Base-by-base conservation (phyloP, 2,113 vertebrate genomes). In the Nycticorax nycticorax region DNA sequence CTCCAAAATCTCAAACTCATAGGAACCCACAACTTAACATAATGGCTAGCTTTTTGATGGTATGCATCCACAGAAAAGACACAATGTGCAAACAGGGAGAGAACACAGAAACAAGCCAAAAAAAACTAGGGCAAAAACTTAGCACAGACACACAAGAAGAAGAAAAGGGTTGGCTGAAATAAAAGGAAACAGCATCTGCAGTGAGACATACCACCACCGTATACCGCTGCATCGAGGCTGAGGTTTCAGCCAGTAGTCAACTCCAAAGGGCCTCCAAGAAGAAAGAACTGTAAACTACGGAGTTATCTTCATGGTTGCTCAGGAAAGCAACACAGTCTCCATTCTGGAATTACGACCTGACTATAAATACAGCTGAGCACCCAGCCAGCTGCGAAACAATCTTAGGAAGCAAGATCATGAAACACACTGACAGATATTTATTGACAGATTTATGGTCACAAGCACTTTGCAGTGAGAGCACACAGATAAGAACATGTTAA, bases 61-160 rank as follows among this genome's bases (percentile, higher is more conserved):
- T 16, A 71, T 10, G 5, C 7, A 53, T 32, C 19, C n/a, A 88
- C 39, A 66, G 16, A 39, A 63, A 52, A 56, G 21, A 63, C 3
- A 43, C 3, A 3, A 9, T 3, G 18, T 5, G 0, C 30, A 68
- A 87, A 85, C 0, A 60, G 12, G 9, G 22, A 94, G 11, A 87
- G 20, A 85, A 85, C 30, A 71, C 9, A 50, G 16, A 79, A 67
- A 71, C 8, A 73, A 81, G 23, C 12, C 5, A 60, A 27, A 53
- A n/a, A 57, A 67, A 23, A 2, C 24, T 22, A 45, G 53, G 32
- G 47, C 16, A 78, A 88, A 83, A 72, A 28, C 26, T 35, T 30
- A 30, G n/a, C 22, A 45, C 45, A 37, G 30, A 82, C 1, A 8
- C 4, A 22, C 12, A 75, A 37, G 53, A 85, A 27, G 17, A 85